These are phyloP conservation scores for Cyanoliseus patagonus DNA, from an alignment of 2,113 vertebrate genomes.

Conservation along the genomic window DNA sequence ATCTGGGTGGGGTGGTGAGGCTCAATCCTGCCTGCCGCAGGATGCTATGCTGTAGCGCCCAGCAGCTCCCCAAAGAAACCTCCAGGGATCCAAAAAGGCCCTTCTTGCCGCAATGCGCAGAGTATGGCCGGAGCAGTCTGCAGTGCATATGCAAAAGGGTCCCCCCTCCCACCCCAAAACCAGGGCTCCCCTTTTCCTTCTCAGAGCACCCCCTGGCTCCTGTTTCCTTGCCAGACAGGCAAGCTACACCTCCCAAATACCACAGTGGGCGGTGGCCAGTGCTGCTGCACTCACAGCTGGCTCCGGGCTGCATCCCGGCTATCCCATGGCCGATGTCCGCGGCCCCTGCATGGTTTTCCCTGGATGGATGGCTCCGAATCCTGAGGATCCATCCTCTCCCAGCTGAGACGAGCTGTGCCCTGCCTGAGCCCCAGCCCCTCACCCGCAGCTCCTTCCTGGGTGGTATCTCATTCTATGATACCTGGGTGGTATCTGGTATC, in stretches of 20 bases:
- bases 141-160: neutral
- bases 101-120: rapidly evolving
- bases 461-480: neutral
- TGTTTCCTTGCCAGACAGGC: neutral
- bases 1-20: neutral
- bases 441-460: neutral
- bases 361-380: neutral
- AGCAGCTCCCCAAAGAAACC: neutral
- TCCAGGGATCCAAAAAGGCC: neutral
- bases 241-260: neutral
- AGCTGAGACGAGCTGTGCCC: neutral
- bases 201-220: neutral
- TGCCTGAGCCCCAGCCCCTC: neutral
- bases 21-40: neutral
- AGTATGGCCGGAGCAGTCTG: neutral
- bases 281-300: neutral
- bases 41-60: neutral
- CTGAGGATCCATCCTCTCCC: neutral
- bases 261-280: rapidly evolving
- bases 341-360: neutral
- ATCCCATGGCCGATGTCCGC: neutral
- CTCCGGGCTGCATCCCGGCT: neutral
- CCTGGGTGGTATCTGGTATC: neutral
- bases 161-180: neutral
- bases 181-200: neutral